Evolutionary conservation across 2,113 vertebrate genomes (phyloP), one percentile per base, ranked within the genome.

Genomic region (Eonycteris spelaea): DNA sequence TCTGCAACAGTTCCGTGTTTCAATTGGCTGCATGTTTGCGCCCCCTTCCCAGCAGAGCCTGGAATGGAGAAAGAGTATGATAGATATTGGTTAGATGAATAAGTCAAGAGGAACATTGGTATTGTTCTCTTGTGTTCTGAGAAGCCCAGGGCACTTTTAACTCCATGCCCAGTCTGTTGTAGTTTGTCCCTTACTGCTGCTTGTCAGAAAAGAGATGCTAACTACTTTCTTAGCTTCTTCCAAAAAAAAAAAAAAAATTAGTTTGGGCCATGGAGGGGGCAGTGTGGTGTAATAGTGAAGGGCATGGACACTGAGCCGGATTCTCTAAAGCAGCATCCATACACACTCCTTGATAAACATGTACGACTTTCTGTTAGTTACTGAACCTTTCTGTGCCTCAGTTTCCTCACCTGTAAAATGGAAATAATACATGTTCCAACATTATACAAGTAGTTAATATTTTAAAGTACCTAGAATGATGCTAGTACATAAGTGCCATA

Each of bases 61-160:
- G 13, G 57, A 86, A 68, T 1, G 14, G 3, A 48, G 48, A 92
- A 67, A 79, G 70, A 21, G 40, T 45, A 38, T 11, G 21, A n/a
- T 40, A 51, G 55, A 35, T 94, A 61, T 84, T 35, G 95, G 85
- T 61, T 92, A 80, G 86, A 68, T 33, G 77, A 95, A 68, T 92
- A 97, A 87, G 94, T 90, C 63, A 92, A 92, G 43, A 90, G 16
- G 14, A 79, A 87, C 28, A 51, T 40, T 94, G 92, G 21, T 79
- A 67, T 86, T 55, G 12, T 75, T 87, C 78, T 51, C 40, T 71
- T 77, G 65, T n/a, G 79, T 94, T 51, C 83, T 53, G 67, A 95
- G 90, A 87, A 26, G 48, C 61, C 61, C 87, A 57, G 75, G 68
- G 40, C 48, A 77, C 74, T 71, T 91, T 78, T 53, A 83, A 91